Conservation (phyloP, 2,113 vertebrate genomes). For the pig (Sus scrofa) region DNA sequence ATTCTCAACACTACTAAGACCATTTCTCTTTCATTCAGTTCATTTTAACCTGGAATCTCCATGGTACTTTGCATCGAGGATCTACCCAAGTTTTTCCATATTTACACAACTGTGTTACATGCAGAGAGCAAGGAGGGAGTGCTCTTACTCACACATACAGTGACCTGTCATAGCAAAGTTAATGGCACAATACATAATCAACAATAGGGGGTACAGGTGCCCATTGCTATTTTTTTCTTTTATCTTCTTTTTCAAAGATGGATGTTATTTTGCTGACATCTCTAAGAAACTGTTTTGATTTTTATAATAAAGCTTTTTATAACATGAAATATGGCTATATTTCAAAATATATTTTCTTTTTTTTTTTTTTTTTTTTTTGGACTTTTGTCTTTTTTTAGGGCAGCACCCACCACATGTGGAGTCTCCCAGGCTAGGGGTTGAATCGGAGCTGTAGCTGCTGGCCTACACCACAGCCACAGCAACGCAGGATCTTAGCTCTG, state of each 20-base stretch:
- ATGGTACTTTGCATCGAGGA: neutral
- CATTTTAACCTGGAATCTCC: neutral
- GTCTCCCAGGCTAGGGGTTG: too few species aligned
- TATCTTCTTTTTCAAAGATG: conserved; percentile 37
- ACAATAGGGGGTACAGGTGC: neutral
- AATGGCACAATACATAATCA: neutral
- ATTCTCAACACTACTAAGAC: neutral
- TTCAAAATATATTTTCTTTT: neutral
- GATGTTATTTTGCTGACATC: conserved; percentile 34
- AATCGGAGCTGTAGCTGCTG: too few species aligned
- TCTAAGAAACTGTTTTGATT: conserved; percentile 36
- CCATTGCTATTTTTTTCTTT: neutral
- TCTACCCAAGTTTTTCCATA: neutral
- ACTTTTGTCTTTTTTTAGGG: too few species aligned
- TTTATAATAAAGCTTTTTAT: conserved; percentile 24
- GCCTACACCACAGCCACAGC: too few species aligned
- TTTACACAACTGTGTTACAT: neutral
- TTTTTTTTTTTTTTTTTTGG: too few species aligned
- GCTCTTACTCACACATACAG: neutral
- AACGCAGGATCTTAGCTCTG: too few species aligned
- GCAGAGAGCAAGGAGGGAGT: neutral
- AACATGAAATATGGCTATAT: neutral
- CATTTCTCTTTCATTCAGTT: neutral
- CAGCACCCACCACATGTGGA: too few species aligned
- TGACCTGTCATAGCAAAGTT: neutral